A percentile compares a stretch with the other conserved stretches of the same genome.
These are phyloP conservation scores for Brachylomia viminalis DNA, from an alignment of 2,888 invertebrate species.

Conservation along the genomic window DNA sequence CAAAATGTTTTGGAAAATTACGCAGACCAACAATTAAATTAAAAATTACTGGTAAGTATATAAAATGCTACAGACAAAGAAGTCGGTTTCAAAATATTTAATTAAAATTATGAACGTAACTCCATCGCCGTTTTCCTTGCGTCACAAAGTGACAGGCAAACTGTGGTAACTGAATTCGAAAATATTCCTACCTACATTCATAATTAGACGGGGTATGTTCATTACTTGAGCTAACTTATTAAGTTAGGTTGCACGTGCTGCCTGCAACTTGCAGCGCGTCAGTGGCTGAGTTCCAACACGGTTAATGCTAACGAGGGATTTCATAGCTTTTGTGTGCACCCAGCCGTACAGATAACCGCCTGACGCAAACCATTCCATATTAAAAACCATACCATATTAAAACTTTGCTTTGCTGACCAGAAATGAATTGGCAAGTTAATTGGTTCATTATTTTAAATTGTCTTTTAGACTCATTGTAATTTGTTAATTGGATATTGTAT, in stretches of 20 bases:
- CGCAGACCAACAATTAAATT: constrained; percentile 2
- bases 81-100: constrained; percentile 2
- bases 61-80: neutral
- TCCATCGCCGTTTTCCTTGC: neutral
- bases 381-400: constrained; percentile 18
- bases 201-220: constrained; percentile 25
- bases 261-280: constrained; percentile 21
- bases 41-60: neutral
- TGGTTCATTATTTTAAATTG: constrained; percentile 26
- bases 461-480: constrained; percentile 23
- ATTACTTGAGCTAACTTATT: constrained; percentile 34
- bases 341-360: constrained; percentile 36
- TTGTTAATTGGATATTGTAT: constrained; percentile 35
- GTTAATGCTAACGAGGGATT: constrained; percentile 50
- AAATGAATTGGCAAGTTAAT: constrained; percentile 39
- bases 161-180: constrained; percentile 3
- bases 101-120: neutral
- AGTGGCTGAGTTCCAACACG: constrained; percentile 40
- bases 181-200: neutral
- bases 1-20: neutral
- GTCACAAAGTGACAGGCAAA: constrained; percentile 1
- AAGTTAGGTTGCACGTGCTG: constrained; percentile 31
- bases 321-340: constrained; percentile 45
- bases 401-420: constrained; percentile 19
- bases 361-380: constrained; percentile 22